These are phyloP conservation scores for Phorcus lineatus DNA, from an alignment of 2,888 invertebrate species.

Conservation along the genomic window DNA sequence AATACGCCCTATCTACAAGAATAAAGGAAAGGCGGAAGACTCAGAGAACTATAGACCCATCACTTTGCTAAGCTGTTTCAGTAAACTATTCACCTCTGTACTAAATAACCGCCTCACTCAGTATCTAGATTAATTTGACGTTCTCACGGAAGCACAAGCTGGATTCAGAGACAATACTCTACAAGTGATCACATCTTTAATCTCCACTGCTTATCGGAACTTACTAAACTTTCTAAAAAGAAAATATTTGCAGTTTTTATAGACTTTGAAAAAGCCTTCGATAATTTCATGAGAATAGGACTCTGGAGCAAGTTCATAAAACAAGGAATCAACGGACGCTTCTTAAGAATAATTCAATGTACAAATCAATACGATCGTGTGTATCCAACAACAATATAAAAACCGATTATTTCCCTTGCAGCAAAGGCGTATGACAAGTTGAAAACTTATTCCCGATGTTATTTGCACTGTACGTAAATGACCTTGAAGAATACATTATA, in stretches of 20 bases:
- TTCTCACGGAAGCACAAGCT: constrained; percentile 11
- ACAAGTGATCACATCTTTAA: constrained; percentile 22
- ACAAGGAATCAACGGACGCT: neutral
- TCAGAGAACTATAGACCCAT: constrained; percentile 14
- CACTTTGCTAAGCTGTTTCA: constrained; percentile 19
- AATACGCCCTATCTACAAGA: constrained; percentile 26
- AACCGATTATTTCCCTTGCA: neutral
- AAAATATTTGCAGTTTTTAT: no score
- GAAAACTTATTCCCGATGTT: neutral
- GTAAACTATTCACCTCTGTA: constrained; percentile 22
- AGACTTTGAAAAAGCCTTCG: no score
- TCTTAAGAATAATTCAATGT: neutral
- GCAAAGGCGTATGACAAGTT: neutral
- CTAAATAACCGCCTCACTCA: constrained; percentile 3
- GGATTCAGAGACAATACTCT: constrained; percentile 19
- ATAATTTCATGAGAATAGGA: neutral
- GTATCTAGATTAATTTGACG: neutral
- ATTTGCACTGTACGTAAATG: neutral
- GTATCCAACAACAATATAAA: neutral
- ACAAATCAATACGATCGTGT: neutral
- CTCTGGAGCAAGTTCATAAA: neutral
- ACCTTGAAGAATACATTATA: neutral
- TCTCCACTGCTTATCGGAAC: neutral
- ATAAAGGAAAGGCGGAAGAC: constrained; percentile 3
- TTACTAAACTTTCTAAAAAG: neutral